Evolutionary conservation across 2,113 vertebrate genomes (phyloP), one percentile per base, ranked within the genome.

Genomic region (Microcebus tavaratra): DNA sequence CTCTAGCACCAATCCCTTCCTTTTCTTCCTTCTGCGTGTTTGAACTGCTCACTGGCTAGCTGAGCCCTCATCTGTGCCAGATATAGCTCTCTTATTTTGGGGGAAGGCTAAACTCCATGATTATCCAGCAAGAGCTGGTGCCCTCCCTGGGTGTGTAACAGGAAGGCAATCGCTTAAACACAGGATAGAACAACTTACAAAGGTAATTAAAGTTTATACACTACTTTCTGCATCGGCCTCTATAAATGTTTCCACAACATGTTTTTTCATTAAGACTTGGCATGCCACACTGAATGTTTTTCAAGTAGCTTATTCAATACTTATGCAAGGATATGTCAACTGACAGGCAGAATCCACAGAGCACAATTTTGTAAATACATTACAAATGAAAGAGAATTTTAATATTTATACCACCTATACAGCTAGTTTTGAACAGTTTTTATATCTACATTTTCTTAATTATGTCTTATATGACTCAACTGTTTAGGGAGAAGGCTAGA

Each of bases 131-230:
- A 97, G 79, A 85, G 65, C n/a, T 50, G 39, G 85, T 88, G 80
- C 55, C 57, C 78, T 98, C 50, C 88, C 82, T 97, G 94, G 94
- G 68, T 83, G 79, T 95, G 86, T 85, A 92, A 90, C 63, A 95
- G 73, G 79, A 95, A 97, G 84, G 93, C 79, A 67, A 57, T 63
- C 20, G 0, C 82, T 96, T 98, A 95, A 96, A 95, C 36, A 96
- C 78, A 96, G 96, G 93, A 89, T 53, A 98, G 90, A 94, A 59
- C 0, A 0, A 91, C 87, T 93, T 93, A 91, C 90, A 93, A 95
- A 97, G 79, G 79, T 87, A 93, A 97, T 91, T 92, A 80, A 94
- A 89, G 88, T 90, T 76, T 89, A 91, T 25, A 31, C 9, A 48
- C 57, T 23, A n/a, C 91, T 94, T 94, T 96, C 63, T 94, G 82